These are phyloP conservation scores for Myotis lucifugus DNA, from an alignment of 2,113 vertebrate species.

Conservation along the genomic window DNA sequence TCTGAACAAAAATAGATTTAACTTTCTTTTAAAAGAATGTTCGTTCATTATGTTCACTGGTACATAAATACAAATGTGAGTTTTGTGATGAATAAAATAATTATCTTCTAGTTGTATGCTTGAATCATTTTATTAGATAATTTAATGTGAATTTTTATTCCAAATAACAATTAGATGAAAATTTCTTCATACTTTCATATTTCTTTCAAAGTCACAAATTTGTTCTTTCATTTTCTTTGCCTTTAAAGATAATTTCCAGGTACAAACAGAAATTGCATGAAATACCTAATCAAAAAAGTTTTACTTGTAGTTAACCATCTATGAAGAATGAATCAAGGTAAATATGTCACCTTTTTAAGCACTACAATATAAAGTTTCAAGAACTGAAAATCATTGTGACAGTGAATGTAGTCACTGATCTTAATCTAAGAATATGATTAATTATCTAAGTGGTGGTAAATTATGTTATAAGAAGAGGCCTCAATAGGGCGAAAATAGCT, in stretches of 20 bases:
- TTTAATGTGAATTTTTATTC: constrained; percentile 36
- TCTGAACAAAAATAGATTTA: constrained; percentile 42
- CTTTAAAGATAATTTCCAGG: background rate
- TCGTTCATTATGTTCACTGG: background rate
- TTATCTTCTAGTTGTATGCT: constrained; percentile 29
- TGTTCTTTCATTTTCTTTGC: background rate
- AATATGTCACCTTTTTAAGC: background rate
- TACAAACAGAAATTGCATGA: constrained; percentile 1
- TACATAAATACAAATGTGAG: constrained; percentile 38
- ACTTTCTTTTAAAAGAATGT: constrained; percentile 10
- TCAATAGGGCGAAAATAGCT: constrained; percentile 61
- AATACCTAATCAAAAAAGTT: constrained; percentile 13
- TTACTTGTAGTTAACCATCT: background rate
- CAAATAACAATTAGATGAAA: background rate
- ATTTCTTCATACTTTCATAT: background rate
- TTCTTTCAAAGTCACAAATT: constrained; percentile 14
- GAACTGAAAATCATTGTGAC: constrained; percentile 70
- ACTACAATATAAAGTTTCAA: background rate
- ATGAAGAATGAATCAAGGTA: background rate
- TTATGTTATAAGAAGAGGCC: constrained; percentile 58
- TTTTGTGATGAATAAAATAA: constrained; percentile 33
- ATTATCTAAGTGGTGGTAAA: constrained; percentile 63
- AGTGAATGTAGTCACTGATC: constrained; percentile 61
- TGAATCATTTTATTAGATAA: constrained; percentile 44
- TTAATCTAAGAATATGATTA: constrained; percentile 73